Base-by-base conservation (phyloP, 1,140 invertebrate species). In the Saccostrea cuccullata region DNA sequence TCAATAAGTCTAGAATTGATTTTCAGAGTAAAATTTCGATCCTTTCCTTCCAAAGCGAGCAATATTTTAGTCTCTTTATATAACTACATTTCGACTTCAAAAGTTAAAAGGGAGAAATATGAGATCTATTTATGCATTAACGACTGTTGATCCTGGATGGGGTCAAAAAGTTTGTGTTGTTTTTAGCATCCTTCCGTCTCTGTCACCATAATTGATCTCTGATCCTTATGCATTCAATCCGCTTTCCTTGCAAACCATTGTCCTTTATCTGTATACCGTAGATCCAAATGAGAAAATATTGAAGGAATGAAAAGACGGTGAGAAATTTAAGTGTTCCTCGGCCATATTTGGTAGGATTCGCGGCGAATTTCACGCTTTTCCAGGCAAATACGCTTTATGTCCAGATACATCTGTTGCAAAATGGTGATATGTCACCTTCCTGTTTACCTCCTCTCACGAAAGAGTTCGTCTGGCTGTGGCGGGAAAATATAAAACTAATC, bases 341-440 rank as follows among this genome's bases (percentile, higher is more conserved):
- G 70, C 70, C 70, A 77, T 77, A 12, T 77, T 26, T 77, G 70
- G 30, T 15, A 77, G 2, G 30, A 30, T 77, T 77, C 30, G 70
- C 30, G 23, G 70, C 70, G 70, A 77, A 77, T 77, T 77, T 77
- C 0, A 77, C 70, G 70, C 70, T 77, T 77, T 77, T 77, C 70
- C 70, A 15, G 12, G 30, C 70, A 26, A 77, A 77, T 77, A 77
- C 26, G 11, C 26, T 30, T 13, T 4, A 17, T 15, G 26, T 13
- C 70, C 30, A 77, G 26, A 77, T 77, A 77, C 70, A 77, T 77
- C 70, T 77, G 70, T 77, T 77, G 70, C 26, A 77, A 77, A 77
- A 77, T 77, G 70, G 70, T 77, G 70, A 77, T 77, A 1, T 36
- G 70, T 77, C 70, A 77, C 70, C 47, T 73, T 73, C 70, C 70